Evolutionary conservation across 2,888 invertebrate genomes (phyloP).

Genomic region (Trachelus stipa): DNA sequence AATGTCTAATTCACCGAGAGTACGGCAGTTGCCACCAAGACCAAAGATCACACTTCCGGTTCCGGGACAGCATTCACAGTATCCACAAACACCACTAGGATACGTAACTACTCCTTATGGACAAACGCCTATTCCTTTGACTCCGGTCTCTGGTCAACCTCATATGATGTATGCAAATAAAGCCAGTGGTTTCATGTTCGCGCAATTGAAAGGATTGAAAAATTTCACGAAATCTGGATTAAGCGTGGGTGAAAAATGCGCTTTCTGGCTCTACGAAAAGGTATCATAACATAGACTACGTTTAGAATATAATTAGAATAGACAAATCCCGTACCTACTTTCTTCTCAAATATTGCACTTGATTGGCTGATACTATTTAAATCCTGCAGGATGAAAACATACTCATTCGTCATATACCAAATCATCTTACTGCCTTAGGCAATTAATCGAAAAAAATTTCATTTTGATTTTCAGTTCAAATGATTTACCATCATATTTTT

Average conservation of each 20-base stretch:
- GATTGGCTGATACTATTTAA: no score
- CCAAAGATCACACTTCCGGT: conserved; percentile 60
- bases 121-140: conserved; percentile 62
- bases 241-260: conserved; percentile 85
- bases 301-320: no score
- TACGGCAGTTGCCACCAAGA: conserved; percentile 46
- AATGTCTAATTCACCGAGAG: conserved; percentile 51
- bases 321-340: no score
- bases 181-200: conserved; percentile 83
- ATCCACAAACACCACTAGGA: conserved; percentile 55
- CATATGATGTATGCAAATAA: conserved; percentile 70
- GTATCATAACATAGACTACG: conserved; percentile 56
- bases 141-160: conserved; percentile 61
- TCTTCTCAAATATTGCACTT: no score
- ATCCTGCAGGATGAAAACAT: no score
- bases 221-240: conserved; percentile 85
- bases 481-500: no score
- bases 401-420: no score
- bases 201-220: conserved; percentile 82
- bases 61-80: conserved; percentile 54
- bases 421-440: no score
- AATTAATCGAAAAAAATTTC: no score
- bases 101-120: conserved; percentile 55
- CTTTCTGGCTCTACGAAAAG: conserved; percentile 84
- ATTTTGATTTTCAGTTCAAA: no score